phyloP scores from a whole-genome alignment of 2,888 invertebrate genomes.

The Cheilosia variabilis region DNA sequence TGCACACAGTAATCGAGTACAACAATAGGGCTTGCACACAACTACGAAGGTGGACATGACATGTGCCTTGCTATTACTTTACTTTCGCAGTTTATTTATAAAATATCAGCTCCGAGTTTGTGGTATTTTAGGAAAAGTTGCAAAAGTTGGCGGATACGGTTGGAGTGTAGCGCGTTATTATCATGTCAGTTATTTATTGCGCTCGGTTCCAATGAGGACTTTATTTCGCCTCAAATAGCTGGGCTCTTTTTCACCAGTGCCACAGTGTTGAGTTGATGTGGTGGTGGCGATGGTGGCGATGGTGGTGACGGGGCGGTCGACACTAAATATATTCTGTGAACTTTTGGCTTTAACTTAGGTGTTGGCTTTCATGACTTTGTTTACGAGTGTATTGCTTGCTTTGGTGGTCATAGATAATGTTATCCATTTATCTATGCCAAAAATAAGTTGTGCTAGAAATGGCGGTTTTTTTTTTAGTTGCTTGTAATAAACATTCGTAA shows the following conservation, averaged over 20 bases:
- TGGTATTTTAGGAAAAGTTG: slow-evolving; percentile 44
- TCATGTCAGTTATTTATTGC: slow-evolving; percentile 60
- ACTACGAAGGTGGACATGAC: too few relatives aligned
- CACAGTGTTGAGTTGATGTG: not conserved
- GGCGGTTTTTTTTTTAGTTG: not conserved
- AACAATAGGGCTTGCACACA: too few relatives aligned
- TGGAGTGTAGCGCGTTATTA: slow-evolving; percentile 38
- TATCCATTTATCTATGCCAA: slow-evolving; percentile 61
- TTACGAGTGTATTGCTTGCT: slow-evolving; percentile 15
- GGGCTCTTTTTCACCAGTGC: slow-evolving; percentile 1
- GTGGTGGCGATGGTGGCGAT: not conserved
- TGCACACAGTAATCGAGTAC: too few relatives aligned
- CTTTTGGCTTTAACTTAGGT: slow-evolving; percentile 1
- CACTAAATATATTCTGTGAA: not conserved
- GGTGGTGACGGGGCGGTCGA: slow-evolving; percentile 10
- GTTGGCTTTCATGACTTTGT: slow-evolving; percentile 19
- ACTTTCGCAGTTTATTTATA: slow-evolving; percentile 30
- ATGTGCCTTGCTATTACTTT: too few relatives aligned
- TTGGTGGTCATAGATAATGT: slow-evolving; percentile 45
- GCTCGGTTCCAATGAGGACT: slow-evolving; percentile 30
- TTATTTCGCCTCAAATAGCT: slow-evolving; percentile 42
- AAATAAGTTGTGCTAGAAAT: slow-evolving; percentile 47
- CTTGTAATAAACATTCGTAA: slow-evolving; percentile 13
- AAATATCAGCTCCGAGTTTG: slow-evolving; percentile 4
- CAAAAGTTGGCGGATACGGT: slow-evolving; percentile 19